phyloP scores from a whole-genome alignment of 2,888 invertebrate genomes.

The Philaethria dido region DNA sequence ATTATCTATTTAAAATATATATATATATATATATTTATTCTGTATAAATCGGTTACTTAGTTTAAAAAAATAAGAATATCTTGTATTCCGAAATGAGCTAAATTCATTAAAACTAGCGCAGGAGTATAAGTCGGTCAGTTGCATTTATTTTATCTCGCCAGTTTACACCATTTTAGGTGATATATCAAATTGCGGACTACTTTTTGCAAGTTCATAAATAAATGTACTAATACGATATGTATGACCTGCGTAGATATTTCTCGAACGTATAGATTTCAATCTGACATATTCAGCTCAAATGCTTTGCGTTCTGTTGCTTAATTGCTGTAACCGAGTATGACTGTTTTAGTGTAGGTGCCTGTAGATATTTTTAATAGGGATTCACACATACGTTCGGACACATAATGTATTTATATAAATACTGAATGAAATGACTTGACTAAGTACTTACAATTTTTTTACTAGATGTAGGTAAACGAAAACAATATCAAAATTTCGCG shows the following conservation, averaged over 20 bases:
- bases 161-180: conserved; percentile 32
- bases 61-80: not conserved
- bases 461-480: too few relatives aligned
- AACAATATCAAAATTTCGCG: too few relatives aligned
- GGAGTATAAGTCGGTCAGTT: conserved; percentile 16
- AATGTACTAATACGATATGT: conserved; percentile 15
- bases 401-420: too few relatives aligned
- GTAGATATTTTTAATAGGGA: not conserved
- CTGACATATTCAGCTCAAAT: conserved; percentile 11
- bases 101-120: not conserved
- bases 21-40: too few relatives aligned
- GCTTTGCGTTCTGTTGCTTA: conserved; percentile 2
- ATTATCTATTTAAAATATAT: too few relatives aligned
- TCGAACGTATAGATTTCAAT: conserved; percentile 28
- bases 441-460: too few relatives aligned
- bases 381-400: too few relatives aligned
- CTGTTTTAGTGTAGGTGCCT: not conserved
- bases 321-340: not conserved
- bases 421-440: too few relatives aligned
- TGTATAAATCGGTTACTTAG: too few relatives aligned
- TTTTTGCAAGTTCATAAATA: conserved; percentile 30
- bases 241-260: conserved; percentile 34
- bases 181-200: conserved; percentile 29
- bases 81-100: not conserved
- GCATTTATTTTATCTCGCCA: conserved; percentile 20